A percentile compares a stretch with the other conserved stretches of the same genome.
Conservation (phyloP, 2,888 invertebrate genomes). For the Perizoma flavofasciatum region DNA sequence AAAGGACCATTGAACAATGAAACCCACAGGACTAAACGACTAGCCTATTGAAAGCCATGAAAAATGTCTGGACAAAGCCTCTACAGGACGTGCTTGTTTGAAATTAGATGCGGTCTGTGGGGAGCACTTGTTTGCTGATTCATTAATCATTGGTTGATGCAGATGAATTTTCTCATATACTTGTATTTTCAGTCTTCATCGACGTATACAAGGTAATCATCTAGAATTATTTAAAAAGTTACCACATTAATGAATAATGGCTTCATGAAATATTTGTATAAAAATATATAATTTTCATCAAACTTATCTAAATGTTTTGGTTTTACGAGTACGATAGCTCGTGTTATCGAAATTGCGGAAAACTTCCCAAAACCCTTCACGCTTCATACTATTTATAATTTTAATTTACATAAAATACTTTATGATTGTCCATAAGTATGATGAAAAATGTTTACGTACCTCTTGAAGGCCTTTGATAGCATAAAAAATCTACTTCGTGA, state of each 20-base stretch:
- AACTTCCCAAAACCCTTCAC: conserved; percentile 12
- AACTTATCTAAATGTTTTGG: no score
- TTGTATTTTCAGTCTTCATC: neutral
- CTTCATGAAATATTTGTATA: no score
- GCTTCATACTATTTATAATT: neutral
- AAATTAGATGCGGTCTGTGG: conserved; percentile 54
- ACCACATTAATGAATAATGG: no score
- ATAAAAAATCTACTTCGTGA: conserved; percentile 37
- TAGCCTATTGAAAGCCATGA: conserved; percentile 58
- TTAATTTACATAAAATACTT: conserved; percentile 10
- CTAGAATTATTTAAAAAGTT: no score
- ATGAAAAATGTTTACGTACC: conserved; percentile 9
- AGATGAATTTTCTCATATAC: conserved; percentile 5
- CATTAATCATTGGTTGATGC: conserved; percentile 15
- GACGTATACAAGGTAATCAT: no score
- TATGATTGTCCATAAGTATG: conserved; percentile 8
- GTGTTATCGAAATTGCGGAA: conserved; percentile 10
- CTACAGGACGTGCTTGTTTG: conserved; percentile 43
- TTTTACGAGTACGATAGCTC: neutral
- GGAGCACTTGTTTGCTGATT: conserved; percentile 14
- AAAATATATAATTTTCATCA: no score
- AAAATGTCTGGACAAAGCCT: conserved; percentile 51
- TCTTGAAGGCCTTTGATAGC: conserved; percentile 17
- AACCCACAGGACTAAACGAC: conserved; percentile 56
- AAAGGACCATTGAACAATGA: conserved; percentile 64